Conservation (phyloP, 2,888 invertebrate species). For the Tricholauxania praeusta region DNA sequence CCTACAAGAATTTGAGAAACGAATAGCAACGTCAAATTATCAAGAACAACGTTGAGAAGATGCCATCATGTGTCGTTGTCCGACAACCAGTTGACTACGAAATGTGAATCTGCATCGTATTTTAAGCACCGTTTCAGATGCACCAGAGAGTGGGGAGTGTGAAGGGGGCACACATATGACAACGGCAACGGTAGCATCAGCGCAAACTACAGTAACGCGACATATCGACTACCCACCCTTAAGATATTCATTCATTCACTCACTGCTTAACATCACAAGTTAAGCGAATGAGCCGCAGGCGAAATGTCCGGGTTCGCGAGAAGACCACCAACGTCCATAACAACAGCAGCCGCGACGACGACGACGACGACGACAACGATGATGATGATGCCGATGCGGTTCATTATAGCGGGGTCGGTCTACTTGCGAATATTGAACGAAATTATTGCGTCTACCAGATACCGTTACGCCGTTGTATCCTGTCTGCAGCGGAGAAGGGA, state of each 20-base stretch:
- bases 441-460: conserved; percentile 42
- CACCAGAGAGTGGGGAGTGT: too few relatives aligned
- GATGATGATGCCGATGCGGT: conserved; percentile 22
- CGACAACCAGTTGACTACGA: too few relatives aligned
- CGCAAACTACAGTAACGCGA: too few relatives aligned
- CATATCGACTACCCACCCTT: too few relatives aligned
- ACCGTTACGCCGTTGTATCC: conserved; percentile 34
- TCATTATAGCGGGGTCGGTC: conserved; percentile 41
- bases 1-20: too few relatives aligned
- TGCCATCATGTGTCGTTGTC: too few relatives aligned
- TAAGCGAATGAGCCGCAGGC: conserved; percentile 26
- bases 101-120: too few relatives aligned
- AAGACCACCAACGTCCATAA: conserved; percentile 33
- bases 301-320: conserved; percentile 36
- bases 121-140: too few relatives aligned
- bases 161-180: too few relatives aligned
- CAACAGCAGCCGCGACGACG: not conserved
- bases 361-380: not conserved
- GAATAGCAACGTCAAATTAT: too few relatives aligned
- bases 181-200: too few relatives aligned
- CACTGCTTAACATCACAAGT: conserved; percentile 18
- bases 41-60: too few relatives aligned
- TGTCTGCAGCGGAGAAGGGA: conserved; percentile 37
- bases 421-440: conserved; percentile 42
- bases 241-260: conserved; percentile 25